Conservation (phyloP, 2,888 invertebrate species). For the Hyalella azteca region DNA sequence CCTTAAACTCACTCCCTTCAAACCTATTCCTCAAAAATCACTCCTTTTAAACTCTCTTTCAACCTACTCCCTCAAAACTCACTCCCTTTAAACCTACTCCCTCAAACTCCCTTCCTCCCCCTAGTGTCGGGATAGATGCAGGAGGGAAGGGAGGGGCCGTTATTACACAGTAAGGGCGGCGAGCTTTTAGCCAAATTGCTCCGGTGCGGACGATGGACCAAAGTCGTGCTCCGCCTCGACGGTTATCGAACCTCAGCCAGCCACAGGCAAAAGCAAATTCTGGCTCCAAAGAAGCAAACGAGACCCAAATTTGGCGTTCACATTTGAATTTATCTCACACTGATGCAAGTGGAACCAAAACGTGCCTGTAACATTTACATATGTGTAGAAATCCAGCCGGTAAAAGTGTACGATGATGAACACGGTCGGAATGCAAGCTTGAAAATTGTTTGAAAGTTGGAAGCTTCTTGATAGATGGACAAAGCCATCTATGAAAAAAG, state of each 20-base stretch:
- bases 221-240: background rate
- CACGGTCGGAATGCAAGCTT: too few relatives aligned
- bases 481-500: too few relatives aligned
- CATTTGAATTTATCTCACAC: too few relatives aligned
- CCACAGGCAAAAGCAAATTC: background rate
- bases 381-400: too few relatives aligned
- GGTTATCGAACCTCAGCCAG: conserved; percentile 15
- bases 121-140: background rate
- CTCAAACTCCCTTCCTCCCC: background rate
- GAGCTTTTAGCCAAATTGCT: conserved; percentile 31
- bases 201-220: conserved; percentile 16
- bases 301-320: background rate
- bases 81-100: background rate
- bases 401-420: too few relatives aligned
- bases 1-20: background rate
- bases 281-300: background rate
- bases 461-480: too few relatives aligned
- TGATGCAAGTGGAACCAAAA: too few relatives aligned
- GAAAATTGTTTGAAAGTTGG: too few relatives aligned
- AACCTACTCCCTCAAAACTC: background rate
- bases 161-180: conserved; percentile 19
- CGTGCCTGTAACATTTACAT: too few relatives aligned
- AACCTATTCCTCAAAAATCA: background rate
- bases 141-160: too few relatives aligned
- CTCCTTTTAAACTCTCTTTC: background rate